These are phyloP conservation scores for Apocheima hispidaria DNA, from an alignment of 2,888 invertebrate species.

Conservation along the genomic window DNA sequence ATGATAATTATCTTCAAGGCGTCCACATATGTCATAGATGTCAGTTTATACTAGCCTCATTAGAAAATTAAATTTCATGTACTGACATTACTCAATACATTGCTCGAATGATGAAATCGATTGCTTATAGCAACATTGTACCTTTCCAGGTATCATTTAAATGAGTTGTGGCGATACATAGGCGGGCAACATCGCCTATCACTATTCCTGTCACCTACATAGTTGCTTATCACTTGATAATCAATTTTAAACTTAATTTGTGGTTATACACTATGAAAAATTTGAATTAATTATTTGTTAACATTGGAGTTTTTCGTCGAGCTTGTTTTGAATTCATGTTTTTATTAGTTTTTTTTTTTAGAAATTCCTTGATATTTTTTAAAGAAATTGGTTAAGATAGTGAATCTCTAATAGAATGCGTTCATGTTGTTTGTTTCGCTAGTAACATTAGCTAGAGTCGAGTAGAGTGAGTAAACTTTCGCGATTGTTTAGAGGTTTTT, in stretches of 20 bases:
- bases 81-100: slow-evolving; percentile 4
- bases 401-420: neutral
- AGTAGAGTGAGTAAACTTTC: too few relatives aligned
- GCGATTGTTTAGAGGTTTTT: too few relatives aligned
- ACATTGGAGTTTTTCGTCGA: neutral
- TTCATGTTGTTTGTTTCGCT: neutral
- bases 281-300: slow-evolving; percentile 16
- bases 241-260: slow-evolving; percentile 32
- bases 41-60: too few relatives aligned
- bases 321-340: neutral
- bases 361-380: neutral
- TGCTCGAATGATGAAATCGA: slow-evolving; percentile 65
- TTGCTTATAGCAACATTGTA: slow-evolving; percentile 72
- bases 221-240: slow-evolving; percentile 36
- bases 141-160: slow-evolving; percentile 54
- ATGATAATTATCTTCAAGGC: too few relatives aligned
- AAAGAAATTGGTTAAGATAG: neutral
- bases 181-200: slow-evolving; percentile 42
- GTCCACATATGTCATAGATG: too few relatives aligned
- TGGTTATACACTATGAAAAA: slow-evolving; percentile 10
- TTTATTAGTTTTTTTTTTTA: neutral
- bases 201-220: slow-evolving; percentile 39
- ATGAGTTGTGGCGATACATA: slow-evolving; percentile 43
- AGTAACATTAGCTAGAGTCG: too few relatives aligned
- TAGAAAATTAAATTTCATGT: slow-evolving; percentile 17